Conservation (phyloP, 2,888 invertebrate species). For the Philereme vetulata region DNA sequence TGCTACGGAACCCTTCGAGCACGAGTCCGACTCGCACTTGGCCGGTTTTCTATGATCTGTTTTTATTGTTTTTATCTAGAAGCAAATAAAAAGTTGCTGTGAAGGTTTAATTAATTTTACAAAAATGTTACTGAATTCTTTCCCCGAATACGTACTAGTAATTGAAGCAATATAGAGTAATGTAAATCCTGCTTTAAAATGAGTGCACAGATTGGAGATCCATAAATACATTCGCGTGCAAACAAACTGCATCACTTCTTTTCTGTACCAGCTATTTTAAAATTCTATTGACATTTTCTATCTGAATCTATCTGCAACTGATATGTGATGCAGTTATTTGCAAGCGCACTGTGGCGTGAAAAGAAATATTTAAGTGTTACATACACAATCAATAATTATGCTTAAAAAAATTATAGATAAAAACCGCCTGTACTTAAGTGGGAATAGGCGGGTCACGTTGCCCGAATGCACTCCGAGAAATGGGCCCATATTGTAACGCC, state of each 20-base stretch:
- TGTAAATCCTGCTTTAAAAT: constrained; percentile 70
- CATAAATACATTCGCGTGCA: constrained; percentile 45
- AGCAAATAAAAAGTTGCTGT: no score
- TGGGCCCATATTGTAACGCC: no score
- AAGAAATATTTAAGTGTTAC: constrained; percentile 42
- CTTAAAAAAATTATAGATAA: not conserved
- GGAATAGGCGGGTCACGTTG: no score
- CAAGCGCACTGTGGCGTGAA: constrained; percentile 58
- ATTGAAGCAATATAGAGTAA: constrained; percentile 71
- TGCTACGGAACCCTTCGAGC: no score
- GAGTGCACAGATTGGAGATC: constrained; percentile 64
- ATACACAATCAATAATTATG: not conserved
- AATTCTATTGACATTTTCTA: constrained; percentile 9
- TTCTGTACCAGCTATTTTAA: constrained; percentile 19
- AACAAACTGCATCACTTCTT: constrained; percentile 28
- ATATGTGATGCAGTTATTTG: constrained; percentile 27
- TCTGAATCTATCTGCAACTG: constrained; percentile 5
- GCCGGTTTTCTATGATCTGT: no score
- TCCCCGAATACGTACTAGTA: constrained; percentile 59
- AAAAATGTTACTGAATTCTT: constrained; percentile 55
- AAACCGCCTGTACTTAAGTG: no score
- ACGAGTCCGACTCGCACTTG: no score
- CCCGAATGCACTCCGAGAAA: no score
- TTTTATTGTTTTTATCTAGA: no score
- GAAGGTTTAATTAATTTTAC: not conserved